These are phyloP conservation scores for Geodia barretti DNA, from an alignment of 37 sponge, comb jelly and placozoan genomes.

Conservation along the genomic window DNA sequence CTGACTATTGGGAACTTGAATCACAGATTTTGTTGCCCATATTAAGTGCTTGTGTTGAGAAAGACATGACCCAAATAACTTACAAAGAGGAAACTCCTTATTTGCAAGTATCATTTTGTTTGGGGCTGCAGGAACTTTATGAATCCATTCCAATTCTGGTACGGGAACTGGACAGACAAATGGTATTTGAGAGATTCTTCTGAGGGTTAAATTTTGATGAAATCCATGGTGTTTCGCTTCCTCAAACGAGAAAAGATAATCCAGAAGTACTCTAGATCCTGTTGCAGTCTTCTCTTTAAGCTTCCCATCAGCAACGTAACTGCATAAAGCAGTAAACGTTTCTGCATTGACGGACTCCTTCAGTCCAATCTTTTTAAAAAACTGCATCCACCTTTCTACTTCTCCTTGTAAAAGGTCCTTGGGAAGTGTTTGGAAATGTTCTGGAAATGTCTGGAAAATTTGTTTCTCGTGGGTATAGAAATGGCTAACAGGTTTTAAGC, in stretches of 20 bases:
- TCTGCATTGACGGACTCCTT: not conserved
- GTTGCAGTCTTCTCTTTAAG: not conserved
- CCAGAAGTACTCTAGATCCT: constrained; percentile 32
- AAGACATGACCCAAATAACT: not conserved
- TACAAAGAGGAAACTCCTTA: not conserved
- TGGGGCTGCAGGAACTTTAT: not conserved
- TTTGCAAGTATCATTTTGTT: not conserved
- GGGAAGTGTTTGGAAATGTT: constrained; percentile 17
- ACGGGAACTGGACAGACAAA: constrained; percentile 19
- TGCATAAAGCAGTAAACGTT: constrained; percentile 20
- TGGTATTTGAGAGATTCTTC: constrained; percentile 20
- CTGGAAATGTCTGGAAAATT: constrained; percentile 40
- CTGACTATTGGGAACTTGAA: too few species aligned
- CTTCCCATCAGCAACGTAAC: constrained; percentile 8
- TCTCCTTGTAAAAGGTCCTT: constrained; percentile 16
- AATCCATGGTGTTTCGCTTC: constrained; percentile 5
- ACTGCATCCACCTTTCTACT: constrained; percentile 31
- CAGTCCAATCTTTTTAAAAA: constrained; percentile 34
- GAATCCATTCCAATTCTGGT: constrained; percentile 37
- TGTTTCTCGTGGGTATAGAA: constrained; percentile 15
- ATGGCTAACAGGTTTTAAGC: constrained; percentile 11
- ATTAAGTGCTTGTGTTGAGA: not conserved
- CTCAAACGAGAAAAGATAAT: constrained; percentile 31
- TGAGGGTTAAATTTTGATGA: not conserved
- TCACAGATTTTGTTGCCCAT: too few species aligned